Percentiles rank a stretch among this genome's conserved stretches.
These are phyloP conservation scores for Leptopilina boulardi DNA, from an alignment of 1,140 invertebrate species.

Conservation along the genomic window DNA sequence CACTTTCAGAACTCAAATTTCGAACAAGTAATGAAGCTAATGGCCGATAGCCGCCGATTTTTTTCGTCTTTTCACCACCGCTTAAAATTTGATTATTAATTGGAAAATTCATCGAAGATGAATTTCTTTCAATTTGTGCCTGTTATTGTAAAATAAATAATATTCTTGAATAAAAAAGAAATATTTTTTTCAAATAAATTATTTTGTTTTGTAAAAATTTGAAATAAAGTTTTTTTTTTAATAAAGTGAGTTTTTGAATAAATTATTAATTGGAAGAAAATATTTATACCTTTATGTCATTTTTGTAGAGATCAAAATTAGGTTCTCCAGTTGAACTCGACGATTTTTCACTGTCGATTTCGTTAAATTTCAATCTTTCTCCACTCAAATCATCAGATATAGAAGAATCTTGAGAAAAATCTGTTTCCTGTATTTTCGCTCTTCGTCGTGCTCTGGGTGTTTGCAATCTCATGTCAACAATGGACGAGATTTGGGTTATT, in stretches of 20 bases:
- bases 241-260: no score
- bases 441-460: conserved; percentile 51
- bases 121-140: background rate
- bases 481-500: background rate
- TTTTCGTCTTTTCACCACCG: background rate
- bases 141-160: background rate
- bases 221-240: no score
- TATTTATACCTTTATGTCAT: background rate
- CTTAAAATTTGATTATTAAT: background rate
- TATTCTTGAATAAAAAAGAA: background rate
- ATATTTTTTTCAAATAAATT: no score
- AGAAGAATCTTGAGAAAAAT: conserved; percentile 36
- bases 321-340: background rate
- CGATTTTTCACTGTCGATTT: background rate
- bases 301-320: background rate
- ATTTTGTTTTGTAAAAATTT: no score
- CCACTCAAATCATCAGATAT: conserved; percentile 30
- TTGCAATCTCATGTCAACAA: background rate
- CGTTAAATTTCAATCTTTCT: conserved; percentile 23
- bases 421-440: background rate
- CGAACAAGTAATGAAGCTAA: background rate
- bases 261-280: no score
- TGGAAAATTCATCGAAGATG: background rate
- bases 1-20: conserved; percentile 55
- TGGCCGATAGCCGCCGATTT: conserved; percentile 44